These are phyloP conservation scores for Gari tellinella DNA, from an alignment of 2,888 invertebrate genomes.

Conservation along the genomic window DNA sequence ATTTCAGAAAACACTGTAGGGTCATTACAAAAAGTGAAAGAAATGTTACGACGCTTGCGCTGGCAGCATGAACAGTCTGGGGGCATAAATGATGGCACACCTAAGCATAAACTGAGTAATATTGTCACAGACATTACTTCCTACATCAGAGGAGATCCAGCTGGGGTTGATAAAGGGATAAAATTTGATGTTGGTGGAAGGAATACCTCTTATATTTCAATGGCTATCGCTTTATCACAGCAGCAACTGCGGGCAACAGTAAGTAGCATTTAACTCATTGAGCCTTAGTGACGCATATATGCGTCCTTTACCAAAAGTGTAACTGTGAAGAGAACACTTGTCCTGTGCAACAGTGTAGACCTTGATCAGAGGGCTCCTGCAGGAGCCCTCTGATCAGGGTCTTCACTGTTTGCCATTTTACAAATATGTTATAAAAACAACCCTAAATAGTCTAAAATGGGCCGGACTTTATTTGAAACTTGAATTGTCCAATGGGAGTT, in stretches of 20 bases:
- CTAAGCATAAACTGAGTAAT: constrained; percentile 19
- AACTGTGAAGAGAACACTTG: no score
- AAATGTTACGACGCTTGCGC: constrained; percentile 76
- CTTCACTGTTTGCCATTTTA: no score
- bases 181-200: constrained; percentile 21
- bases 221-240: constrained; percentile 77
- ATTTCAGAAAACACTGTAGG: constrained; percentile 60
- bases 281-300: no score
- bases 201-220: constrained; percentile 44
- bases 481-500: no score
- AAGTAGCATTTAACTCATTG: no score
- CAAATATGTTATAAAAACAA: no score
- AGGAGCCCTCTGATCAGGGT: no score
- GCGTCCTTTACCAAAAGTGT: no score
- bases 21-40: constrained; percentile 80
- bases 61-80: constrained; percentile 78
- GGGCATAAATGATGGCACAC: constrained; percentile 40
- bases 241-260: constrained; percentile 83
- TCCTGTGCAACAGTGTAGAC: no score
- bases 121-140: constrained; percentile 66
- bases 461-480: no score
- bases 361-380: no score
- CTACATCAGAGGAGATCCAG: constrained; percentile 75
- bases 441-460: no score
- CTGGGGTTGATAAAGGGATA: constrained; percentile 5